A percentile compares a stretch with the other conserved stretches of the same genome.
Evolutionary conservation across 1,140 invertebrate species (phyloP).

Genomic region (Batillaria attramentaria): DNA sequence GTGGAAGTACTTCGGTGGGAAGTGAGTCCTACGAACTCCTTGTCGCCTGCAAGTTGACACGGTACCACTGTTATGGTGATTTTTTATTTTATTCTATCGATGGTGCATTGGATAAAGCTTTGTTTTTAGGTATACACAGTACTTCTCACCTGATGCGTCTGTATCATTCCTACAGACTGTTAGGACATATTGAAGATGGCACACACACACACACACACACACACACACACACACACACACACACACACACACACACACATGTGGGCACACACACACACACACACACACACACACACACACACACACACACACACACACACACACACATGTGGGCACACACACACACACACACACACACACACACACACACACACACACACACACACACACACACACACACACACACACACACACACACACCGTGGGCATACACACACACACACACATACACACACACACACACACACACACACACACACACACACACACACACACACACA

Average conservation of each 20-base stretch:
- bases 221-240: constrained; percentile 16
- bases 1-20: no score
- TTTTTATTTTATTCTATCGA: no score
- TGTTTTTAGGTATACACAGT: background rate
- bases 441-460: background rate
- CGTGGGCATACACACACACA: background rate
- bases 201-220: constrained; percentile 10
- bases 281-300: background rate
- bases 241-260: constrained; percentile 22
- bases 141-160: background rate
- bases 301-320: constrained; percentile 6
- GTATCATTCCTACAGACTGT: background rate
- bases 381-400: background rate
- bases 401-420: background rate
- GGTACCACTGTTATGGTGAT: no score
- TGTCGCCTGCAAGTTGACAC: background rate
- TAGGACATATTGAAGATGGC: background rate
- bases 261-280: background rate
- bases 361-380: constrained; percentile 4
- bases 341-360: background rate
- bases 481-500: no score
- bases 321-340: background rate
- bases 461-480: no score
- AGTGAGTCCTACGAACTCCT: background rate
- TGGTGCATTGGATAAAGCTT: no score